Evolutionary conservation across 2,113 vertebrate genomes (phyloP), one percentile per base, ranked within the genome.

Genomic region (Halichoerus grypus): DNA sequence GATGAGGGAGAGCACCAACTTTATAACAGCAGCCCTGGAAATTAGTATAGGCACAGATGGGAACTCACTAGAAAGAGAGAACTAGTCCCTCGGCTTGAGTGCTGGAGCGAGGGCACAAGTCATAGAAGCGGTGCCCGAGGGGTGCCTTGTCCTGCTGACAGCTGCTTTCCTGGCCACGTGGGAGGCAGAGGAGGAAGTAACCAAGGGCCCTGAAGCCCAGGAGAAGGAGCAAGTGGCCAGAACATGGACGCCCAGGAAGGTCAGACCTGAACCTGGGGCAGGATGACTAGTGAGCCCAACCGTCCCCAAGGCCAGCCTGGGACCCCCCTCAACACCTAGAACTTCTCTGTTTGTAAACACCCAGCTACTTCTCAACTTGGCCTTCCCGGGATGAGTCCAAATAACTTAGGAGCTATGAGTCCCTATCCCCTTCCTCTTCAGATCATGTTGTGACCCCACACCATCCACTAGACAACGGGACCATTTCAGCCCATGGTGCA

Each of bases 21-120:
- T 42, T 11, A 39, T 8, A n/a, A 18, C 2, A 26, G 53, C 61
- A 16, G 88, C 61, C 33, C n/a, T 6, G 26, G 77, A 49, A 61
- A 51, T 42, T 49, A 46, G 18, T 12, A 7, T 18, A 22, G n/a
- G n/a, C n/a, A 14, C 49, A 67, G 7, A 33, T 15, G 18, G 63
- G 46, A 22, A 31, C n/a, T 22, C 12, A 0, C 42, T n/a, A 8
- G 13, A 46, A 46, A 28, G 72, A 76, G 11, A 15, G 13, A 33
- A 16, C n/a, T 22, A 16, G 39, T 36, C 16, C 12, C 16, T 8
- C 16, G 3, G 49, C 31, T 22, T 28, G 2, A 7, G 33, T 15
- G 21, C 21, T 4, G 5, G 26, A 13, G 11, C 0, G 0, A 76
- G 55, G 55, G 33, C 18, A 42, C n/a, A 51, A n/a, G 22, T 26